Conservation (phyloP, 2,113 vertebrate species). For the Apteryx mantelli region DNA sequence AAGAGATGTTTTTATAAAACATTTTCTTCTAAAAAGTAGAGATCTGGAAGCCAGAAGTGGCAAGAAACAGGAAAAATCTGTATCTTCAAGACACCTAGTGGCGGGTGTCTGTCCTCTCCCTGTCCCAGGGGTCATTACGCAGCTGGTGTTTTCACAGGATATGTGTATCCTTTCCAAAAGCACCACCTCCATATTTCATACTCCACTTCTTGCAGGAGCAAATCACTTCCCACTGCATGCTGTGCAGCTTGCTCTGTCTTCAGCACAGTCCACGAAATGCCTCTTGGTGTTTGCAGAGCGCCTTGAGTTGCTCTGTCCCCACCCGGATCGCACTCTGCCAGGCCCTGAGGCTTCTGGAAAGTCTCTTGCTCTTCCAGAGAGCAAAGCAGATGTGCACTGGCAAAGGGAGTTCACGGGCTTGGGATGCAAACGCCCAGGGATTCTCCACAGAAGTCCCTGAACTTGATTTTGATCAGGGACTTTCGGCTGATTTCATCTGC, state of each 20-base stretch:
- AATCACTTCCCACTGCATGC: not conserved
- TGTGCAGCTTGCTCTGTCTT: not conserved
- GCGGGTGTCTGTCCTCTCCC: not conserved
- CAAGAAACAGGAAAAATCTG: not conserved
- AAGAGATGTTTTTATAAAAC: not conserved
- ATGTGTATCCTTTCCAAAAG: not conserved
- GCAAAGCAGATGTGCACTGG: not conserved
- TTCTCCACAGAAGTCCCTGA: constrained; percentile 9
- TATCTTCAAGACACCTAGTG: not conserved
- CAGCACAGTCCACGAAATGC: fast-evolving
- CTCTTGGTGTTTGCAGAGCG: not conserved
- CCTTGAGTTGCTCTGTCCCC: fast-evolving
- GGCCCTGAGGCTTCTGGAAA: not conserved
- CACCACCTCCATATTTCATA: not conserved
- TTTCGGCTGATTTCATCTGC: not conserved
- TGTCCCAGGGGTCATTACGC: not conserved
- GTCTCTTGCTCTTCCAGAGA: not conserved
- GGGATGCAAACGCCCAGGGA: not conserved
- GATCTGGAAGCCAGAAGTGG: not conserved
- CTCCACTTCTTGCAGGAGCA: not conserved
- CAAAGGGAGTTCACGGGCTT: not conserved
- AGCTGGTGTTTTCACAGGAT: not conserved
- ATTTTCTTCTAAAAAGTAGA: not conserved
- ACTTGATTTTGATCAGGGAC: not conserved
- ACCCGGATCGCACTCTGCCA: fast-evolving